Evolutionary conservation across 1,140 invertebrate species (phyloP).

Genomic region (Anastrepha ludens): DNA sequence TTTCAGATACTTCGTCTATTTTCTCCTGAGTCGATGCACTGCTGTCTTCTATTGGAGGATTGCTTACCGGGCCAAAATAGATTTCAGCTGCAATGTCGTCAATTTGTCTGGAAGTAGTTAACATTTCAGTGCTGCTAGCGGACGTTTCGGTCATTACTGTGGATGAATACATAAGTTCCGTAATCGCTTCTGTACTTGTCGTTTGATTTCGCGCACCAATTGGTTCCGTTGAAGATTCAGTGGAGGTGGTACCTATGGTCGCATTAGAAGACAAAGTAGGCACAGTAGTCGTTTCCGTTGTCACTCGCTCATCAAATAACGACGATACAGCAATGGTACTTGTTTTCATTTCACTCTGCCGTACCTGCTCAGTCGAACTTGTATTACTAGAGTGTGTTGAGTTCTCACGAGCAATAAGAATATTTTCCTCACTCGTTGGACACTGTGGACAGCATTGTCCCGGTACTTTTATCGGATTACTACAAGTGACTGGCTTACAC

Average conservation of each 20-base stretch:
- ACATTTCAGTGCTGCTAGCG: background rate
- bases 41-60: background rate
- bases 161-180: background rate
- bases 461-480: conserved; percentile 55
- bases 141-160: background rate
- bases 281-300: background rate
- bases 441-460: conserved; percentile 64
- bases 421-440: background rate
- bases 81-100: background rate
- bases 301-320: background rate
- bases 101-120: background rate
- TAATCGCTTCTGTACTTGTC: background rate
- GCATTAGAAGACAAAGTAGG: background rate
- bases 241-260: conserved; percentile 30
- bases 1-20: background rate
- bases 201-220: background rate
- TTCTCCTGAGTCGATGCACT: background rate
- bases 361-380: background rate
- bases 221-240: conserved; percentile 9
- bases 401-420: background rate
- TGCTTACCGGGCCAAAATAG: background rate
- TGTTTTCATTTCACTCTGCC: background rate
- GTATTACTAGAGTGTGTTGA: background rate
- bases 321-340: too few relatives aligned
- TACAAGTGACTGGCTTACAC: conserved; percentile 59